These are phyloP conservation scores for Gila orcuttii DNA, from an alignment of 2,113 vertebrate genomes.

Conservation along the genomic window DNA sequence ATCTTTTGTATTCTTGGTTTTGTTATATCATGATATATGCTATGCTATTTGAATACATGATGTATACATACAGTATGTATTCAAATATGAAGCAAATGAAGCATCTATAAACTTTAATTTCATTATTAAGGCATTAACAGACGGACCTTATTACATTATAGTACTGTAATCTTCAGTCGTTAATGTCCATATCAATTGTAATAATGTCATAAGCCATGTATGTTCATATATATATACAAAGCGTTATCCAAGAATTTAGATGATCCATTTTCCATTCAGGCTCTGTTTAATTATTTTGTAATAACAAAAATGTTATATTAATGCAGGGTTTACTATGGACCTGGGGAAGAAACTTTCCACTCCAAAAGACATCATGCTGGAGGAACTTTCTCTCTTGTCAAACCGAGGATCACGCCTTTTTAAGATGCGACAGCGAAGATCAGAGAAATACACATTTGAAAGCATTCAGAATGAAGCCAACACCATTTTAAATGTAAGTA, in stretches of 20 bases:
- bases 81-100: not conserved
- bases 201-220: not conserved
- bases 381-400: constrained; percentile 89
- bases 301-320: not conserved
- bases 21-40: not conserved
- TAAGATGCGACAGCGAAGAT: constrained; percentile 94
- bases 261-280: too few species aligned
- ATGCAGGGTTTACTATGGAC: constrained; percentile 82
- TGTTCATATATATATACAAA: not conserved
- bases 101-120: not conserved
- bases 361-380: constrained; percentile 97
- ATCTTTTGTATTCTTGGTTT: not conserved
- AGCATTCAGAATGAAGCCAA: constrained; percentile 92
- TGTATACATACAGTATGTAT: not conserved
- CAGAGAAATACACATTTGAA: constrained; percentile 97
- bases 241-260: not conserved
- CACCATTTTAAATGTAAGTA: constrained; percentile 83
- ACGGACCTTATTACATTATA: not conserved
- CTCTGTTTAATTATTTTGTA: not conserved
- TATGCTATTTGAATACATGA: not conserved
- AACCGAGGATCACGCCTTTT: constrained; percentile 96
- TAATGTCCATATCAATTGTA: not conserved
- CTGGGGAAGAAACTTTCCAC: constrained; percentile 94
- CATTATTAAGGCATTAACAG: not conserved
- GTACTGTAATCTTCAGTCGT: not conserved